Percentiles rank a stretch among this genome's conserved stretches.
Evolutionary conservation across 2,797 vertebrate species (phyloP).

Genomic region (Clarias fuscus): DNA sequence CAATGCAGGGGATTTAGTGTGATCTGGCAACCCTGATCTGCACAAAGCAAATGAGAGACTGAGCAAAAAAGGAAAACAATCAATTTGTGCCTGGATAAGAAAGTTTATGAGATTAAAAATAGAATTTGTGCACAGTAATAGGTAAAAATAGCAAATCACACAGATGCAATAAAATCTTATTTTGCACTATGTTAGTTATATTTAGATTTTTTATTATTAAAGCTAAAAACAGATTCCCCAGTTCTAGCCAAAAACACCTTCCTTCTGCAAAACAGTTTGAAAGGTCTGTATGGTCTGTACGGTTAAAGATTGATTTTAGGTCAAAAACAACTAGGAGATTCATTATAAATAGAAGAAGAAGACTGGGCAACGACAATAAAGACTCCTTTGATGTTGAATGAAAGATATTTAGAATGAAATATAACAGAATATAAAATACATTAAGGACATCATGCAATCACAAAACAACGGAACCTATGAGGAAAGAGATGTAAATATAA

Average conservation of each 20-base stretch:
- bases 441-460: conserved; percentile 34
- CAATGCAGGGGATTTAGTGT: too few species aligned
- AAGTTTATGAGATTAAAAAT: too few species aligned
- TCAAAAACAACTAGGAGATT: background rate
- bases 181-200: too few species aligned
- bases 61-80: too few species aligned
- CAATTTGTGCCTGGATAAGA: too few species aligned
- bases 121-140: too few species aligned
- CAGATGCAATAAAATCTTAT: too few species aligned
- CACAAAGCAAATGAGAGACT: too few species aligned
- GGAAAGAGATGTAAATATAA: background rate
- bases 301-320: background rate
- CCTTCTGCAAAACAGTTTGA: background rate
- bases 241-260: background rate
- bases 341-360: background rate
- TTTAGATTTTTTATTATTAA: background rate
- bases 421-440: background rate
- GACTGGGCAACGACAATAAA: background rate
- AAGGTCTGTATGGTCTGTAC: background rate
- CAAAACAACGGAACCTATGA: conserved; percentile 27
- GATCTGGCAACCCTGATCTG: too few species aligned
- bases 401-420: background rate
- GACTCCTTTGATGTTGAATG: background rate
- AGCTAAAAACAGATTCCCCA: background rate
- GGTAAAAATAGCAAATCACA: too few species aligned